Percentiles rank a stretch among this genome's conserved stretches.
phyloP scores from a whole-genome alignment of 1,140 invertebrate genomes.

The Colletes gigas region DNA sequence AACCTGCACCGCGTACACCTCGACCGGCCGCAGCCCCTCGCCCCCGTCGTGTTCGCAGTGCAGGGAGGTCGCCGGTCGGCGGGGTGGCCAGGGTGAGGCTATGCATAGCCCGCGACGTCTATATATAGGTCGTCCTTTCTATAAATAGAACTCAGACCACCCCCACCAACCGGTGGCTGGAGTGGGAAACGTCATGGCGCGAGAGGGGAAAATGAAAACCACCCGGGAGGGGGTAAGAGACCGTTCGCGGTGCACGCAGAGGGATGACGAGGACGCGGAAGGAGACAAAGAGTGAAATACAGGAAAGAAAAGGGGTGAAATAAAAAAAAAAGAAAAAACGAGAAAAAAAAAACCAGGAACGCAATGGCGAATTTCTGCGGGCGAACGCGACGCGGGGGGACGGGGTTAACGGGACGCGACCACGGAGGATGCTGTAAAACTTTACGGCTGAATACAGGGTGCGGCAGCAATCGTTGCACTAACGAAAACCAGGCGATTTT shows the following conservation, averaged over 20 bases:
- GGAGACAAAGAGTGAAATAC: neutral
- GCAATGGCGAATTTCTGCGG: conserved; percentile 17
- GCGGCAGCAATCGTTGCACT: too few species aligned
- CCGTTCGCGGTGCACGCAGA: neutral
- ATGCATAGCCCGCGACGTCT: conserved; percentile 77
- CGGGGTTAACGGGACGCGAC: neutral
- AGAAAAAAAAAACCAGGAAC: neutral
- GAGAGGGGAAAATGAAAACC: neutral
- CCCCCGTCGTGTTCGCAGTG: conserved; percentile 56
- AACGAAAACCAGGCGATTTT: too few species aligned
- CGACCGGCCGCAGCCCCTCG: conserved; percentile 38
- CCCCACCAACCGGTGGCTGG: conserved; percentile 26
- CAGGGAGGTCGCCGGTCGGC: conserved; percentile 43
- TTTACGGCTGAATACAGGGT: conserved; percentile 53
- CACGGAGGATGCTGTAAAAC: conserved; percentile 42
- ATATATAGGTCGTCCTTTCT: conserved; percentile 78
- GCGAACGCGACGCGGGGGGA: neutral
- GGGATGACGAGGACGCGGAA: neutral
- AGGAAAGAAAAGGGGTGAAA: neutral
- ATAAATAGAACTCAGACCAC: conserved; percentile 75
- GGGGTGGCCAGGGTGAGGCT: conserved; percentile 59
- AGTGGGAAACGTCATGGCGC: neutral
- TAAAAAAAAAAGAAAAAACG: neutral
- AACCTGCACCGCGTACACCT: conserved; percentile 70
- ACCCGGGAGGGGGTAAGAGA: neutral